phyloP scores from a whole-genome alignment of 2,797 vertebrate species.

The Salmo trutta region DNA sequence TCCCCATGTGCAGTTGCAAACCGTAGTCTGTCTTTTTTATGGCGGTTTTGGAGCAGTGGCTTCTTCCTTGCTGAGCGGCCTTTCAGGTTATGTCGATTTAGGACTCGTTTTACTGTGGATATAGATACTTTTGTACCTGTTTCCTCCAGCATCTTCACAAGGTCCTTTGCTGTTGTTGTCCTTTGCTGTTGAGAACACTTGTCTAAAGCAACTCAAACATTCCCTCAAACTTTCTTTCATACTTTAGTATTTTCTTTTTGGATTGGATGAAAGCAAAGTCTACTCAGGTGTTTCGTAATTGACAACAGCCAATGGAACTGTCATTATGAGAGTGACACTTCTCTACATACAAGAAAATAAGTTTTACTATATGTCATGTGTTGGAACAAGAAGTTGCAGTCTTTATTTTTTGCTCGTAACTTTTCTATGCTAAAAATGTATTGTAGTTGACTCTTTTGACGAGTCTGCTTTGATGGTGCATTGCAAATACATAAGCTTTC shows the following conservation, averaged over 20 bases:
- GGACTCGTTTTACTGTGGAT: too few species aligned
- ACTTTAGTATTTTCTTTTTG: background rate
- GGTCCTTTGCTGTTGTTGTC: too few species aligned
- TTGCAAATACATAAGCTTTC: constrained; percentile 57
- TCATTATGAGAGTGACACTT: constrained; percentile 34
- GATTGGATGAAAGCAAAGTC: background rate
- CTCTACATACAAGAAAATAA: constrained; percentile 44
- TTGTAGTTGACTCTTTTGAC: constrained; percentile 61
- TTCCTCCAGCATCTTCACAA: too few species aligned
- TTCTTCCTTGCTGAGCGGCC: too few species aligned
- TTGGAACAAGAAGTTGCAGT: constrained; percentile 51
- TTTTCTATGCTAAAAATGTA: constrained; percentile 52
- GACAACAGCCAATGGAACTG: constrained; percentile 47
- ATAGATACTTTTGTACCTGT: too few species aligned
- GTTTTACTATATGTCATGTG: constrained; percentile 46
- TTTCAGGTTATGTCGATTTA: too few species aligned
- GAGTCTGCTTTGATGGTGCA: constrained; percentile 44
- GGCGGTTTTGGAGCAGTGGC: too few species aligned
- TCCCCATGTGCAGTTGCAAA: too few species aligned
- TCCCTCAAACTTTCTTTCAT: constrained; percentile 27
- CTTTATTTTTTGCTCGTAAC: constrained; percentile 55
- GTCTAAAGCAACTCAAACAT: constrained; percentile 27
- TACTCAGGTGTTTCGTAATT: constrained; percentile 14
- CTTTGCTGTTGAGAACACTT: constrained; percentile 16
- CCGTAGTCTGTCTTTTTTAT: too few species aligned